These are phyloP conservation scores for Strix aluco DNA, from an alignment of 2,113 vertebrate species.

Conservation along the genomic window DNA sequence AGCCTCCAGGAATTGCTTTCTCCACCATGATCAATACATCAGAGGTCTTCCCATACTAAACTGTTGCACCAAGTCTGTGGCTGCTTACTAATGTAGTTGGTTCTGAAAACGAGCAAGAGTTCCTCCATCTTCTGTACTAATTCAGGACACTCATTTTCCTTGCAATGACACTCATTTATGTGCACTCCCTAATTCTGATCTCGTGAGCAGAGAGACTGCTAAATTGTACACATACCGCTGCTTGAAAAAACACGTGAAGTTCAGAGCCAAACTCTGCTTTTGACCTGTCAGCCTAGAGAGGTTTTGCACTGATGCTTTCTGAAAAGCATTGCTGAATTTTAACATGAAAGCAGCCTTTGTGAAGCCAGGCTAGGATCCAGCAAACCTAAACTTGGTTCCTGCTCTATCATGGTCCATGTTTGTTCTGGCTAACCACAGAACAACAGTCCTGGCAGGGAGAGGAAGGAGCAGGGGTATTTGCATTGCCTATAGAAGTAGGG, in stretches of 20 bases:
- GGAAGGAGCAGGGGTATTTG: neutral
- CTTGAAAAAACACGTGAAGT: neutral
- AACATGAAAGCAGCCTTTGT: neutral
- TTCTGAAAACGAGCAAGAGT: neutral
- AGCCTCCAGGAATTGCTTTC: neutral
- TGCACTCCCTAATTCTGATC: neutral
- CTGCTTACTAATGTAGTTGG: neutral
- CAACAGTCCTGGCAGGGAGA: neutral
- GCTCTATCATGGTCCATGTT: neutral
- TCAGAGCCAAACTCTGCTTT: neutral
- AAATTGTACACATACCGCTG: neutral
- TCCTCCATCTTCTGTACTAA: neutral
- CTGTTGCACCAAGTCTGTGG: neutral
- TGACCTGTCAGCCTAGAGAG: neutral
- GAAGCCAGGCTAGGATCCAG: neutral
- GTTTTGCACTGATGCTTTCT: neutral
- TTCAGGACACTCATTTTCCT: neutral
- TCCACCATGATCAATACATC: neutral
- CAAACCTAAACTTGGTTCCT: neutral
- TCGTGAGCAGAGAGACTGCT: neutral
- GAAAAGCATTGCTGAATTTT: neutral
- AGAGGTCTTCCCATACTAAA: neutral
- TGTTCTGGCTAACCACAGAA: neutral
- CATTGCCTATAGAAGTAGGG: neutral
- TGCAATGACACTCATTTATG: neutral